Evolutionary conservation across 2,113 vertebrate species (phyloP).

Genomic region (Sphyrna mokarran): DNA sequence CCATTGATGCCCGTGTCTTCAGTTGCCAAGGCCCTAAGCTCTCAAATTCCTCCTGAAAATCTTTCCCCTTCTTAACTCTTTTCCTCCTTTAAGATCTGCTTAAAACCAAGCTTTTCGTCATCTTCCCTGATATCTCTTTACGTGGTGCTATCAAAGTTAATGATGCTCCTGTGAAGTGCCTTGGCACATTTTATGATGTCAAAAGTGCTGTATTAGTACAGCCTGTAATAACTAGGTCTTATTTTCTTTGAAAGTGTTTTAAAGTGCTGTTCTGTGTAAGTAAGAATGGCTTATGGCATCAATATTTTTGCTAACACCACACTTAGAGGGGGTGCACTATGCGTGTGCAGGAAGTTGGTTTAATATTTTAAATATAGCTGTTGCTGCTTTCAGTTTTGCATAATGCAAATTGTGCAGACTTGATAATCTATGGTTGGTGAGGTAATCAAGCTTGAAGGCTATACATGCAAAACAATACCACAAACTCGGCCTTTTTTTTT

Average conservation of each 20-base stretch:
- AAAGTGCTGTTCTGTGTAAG: neutral
- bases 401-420: neutral
- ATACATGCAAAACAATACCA: neutral
- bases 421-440: neutral
- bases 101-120: neutral
- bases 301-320: neutral
- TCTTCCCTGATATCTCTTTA: neutral
- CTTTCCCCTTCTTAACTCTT: too few relatives aligned
- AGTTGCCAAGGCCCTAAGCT: neutral
- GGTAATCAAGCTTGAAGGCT: neutral
- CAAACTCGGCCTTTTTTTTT: neutral
- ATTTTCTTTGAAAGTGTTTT: neutral
- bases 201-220: neutral
- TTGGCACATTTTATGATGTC: neutral
- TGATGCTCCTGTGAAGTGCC: neutral
- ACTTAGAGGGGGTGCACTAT: neutral
- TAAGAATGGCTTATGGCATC: neutral
- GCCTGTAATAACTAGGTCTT: neutral
- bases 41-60: neutral
- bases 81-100: too few relatives aligned
- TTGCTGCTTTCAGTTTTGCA: neutral
- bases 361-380: neutral
- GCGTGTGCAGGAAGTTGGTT: constrained; percentile 16
- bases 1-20: neutral
- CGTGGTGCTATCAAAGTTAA: neutral